Evolutionary conservation across 2,797 vertebrate genomes (phyloP).

Genomic region (Cyprinodon diabolis): DNA sequence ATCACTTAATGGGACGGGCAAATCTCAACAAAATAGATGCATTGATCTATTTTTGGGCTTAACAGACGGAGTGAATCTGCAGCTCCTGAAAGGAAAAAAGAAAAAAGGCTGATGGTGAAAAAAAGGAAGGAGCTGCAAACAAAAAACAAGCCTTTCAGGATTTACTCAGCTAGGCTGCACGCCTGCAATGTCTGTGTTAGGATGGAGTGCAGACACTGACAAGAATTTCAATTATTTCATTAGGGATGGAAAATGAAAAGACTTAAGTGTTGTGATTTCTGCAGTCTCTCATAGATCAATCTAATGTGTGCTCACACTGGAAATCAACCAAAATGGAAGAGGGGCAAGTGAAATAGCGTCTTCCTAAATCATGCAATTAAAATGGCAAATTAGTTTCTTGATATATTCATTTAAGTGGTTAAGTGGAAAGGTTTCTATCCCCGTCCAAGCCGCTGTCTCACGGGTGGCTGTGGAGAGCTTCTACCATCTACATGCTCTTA

Average conservation of each 20-base stretch:
- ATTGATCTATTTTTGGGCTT: constrained; percentile 88
- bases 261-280: constrained; percentile 99
- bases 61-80: constrained; percentile 86
- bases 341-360: constrained; percentile 97
- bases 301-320: constrained; percentile 96
- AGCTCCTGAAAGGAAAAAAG: constrained; percentile 76
- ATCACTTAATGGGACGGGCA: constrained; percentile 94
- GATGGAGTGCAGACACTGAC: constrained; percentile 98
- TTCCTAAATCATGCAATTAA: constrained; percentile 98
- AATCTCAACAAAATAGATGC: constrained; percentile 91
- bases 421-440: constrained; percentile 99
- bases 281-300: constrained; percentile 96
- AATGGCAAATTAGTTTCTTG: constrained; percentile 99
- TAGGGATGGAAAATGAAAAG: constrained; percentile 98
- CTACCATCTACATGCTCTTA: constrained; percentile 84
- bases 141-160: constrained; percentile 84
- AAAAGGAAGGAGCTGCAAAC: constrained; percentile 69
- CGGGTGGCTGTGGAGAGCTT: constrained; percentile 81
- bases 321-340: constrained; percentile 96
- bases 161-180: constrained; percentile 59
- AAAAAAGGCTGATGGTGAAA: constrained; percentile 67
- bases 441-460: constrained; percentile 88
- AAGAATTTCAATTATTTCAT: constrained; percentile 99
- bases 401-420: constrained; percentile 99
- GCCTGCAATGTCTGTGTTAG: constrained; percentile 81